Evolutionary conservation across 2,888 invertebrate species (phyloP).

Genomic region (Chrysolina oricalcia): DNA sequence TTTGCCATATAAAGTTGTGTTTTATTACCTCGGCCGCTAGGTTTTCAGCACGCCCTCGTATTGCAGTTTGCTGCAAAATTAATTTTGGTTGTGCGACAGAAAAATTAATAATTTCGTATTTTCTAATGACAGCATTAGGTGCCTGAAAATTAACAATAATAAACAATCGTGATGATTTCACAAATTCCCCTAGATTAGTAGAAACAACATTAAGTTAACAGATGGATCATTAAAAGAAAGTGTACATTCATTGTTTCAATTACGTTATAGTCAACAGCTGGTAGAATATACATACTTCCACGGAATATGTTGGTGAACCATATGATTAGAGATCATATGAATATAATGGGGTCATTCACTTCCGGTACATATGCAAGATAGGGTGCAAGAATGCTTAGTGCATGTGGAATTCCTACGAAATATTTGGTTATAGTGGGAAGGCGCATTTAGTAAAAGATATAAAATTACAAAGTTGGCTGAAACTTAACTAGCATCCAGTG

Average conservation of each 20-base stretch:
- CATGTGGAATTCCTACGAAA: neutral
- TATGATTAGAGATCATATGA: neutral
- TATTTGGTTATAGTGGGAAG: too few species aligned
- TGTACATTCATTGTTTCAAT: neutral
- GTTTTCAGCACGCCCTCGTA: too few species aligned
- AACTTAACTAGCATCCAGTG: too few species aligned
- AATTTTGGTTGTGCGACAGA: too few species aligned
- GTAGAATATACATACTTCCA: neutral
- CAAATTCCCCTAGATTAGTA: neutral
- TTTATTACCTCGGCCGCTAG: too few species aligned
- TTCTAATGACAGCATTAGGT: too few species aligned
- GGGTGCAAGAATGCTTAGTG: neutral
- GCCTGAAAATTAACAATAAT: neutral
- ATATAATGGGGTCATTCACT: neutral
- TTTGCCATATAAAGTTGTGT: too few species aligned
- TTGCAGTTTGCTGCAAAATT: too few species aligned
- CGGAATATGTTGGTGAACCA: neutral
- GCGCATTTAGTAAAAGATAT: too few species aligned
- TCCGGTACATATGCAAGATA: neutral
- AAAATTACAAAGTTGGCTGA: too few species aligned
- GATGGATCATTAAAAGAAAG: neutral
- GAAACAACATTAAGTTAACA: neutral
- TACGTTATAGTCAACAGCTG: neutral
- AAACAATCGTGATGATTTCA: neutral
- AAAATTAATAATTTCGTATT: too few species aligned